These are phyloP conservation scores for Oedothorax gibbosus DNA, from an alignment of 1,140 invertebrate genomes.

Conservation along the genomic window DNA sequence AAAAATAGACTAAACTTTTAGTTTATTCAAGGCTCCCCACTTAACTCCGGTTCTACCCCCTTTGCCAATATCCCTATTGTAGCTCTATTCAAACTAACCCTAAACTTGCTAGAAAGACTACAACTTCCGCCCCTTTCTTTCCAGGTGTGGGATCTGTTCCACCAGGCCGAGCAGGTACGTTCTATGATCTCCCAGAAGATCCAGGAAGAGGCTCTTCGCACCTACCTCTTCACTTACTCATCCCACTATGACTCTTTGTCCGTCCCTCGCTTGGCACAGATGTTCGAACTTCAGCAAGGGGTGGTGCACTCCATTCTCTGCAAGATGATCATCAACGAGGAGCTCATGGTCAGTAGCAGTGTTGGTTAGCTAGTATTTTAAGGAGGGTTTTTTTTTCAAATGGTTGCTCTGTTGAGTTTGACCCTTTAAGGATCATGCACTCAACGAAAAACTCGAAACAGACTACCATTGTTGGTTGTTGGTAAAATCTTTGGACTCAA, in stretches of 20 bases:
- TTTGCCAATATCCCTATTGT: too few species aligned
- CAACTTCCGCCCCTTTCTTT: constrained; percentile 29
- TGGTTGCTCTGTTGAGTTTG: too few species aligned
- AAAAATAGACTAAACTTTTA: too few species aligned
- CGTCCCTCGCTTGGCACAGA: constrained; percentile 85
- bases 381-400: background rate
- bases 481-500: too few species aligned
- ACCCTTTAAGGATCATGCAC: background rate
- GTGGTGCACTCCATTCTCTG: constrained; percentile 96
- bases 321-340: constrained; percentile 99
- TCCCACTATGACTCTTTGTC: constrained; percentile 98
- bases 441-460: background rate
- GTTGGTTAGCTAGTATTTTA: background rate
- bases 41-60: too few species aligned
- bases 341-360: constrained; percentile 81
- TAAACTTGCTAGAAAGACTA: too few species aligned
- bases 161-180: constrained; percentile 91
- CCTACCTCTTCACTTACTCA: constrained; percentile 98
- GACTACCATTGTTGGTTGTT: background rate
- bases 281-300: constrained; percentile 91
- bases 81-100: too few species aligned
- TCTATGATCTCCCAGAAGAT: constrained; percentile 94
- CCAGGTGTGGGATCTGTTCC: constrained; percentile 97
- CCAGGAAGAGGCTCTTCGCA: constrained; percentile 95
- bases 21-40: too few species aligned